Percentiles rank a stretch among this genome's conserved stretches.
phyloP scores from a whole-genome alignment of 2,888 invertebrate genomes.

The Plagodis dolabraria region DNA sequence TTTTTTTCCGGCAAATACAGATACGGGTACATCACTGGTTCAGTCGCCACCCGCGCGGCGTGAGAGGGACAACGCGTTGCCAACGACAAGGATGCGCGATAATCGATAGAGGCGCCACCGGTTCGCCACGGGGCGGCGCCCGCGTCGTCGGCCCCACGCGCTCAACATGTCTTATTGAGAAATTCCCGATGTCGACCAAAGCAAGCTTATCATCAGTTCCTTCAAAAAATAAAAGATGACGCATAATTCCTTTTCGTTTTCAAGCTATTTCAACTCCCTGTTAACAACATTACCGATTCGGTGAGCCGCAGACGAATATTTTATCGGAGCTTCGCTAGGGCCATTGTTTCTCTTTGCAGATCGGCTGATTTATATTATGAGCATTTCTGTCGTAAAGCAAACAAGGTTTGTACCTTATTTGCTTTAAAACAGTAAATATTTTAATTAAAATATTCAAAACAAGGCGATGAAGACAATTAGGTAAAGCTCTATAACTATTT shows the following conservation, averaged over 20 bases:
- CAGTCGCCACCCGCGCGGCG: slow-evolving; percentile 61
- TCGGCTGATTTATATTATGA: slow-evolving; percentile 60
- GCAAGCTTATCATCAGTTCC: slow-evolving; percentile 18
- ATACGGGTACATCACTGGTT: slow-evolving; percentile 43
- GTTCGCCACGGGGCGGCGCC: slow-evolving; percentile 75
- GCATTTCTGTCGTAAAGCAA: slow-evolving; percentile 1
- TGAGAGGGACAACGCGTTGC: slow-evolving; percentile 50
- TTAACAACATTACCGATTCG: slow-evolving; percentile 83
- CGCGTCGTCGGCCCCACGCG: slow-evolving; percentile 78
- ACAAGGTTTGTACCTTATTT: background rate
- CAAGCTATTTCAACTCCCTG: slow-evolving; percentile 75
- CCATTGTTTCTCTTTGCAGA: slow-evolving; percentile 52
- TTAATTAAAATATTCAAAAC: background rate
- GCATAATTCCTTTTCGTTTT: slow-evolving; percentile 79
- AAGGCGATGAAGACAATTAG: background rate
- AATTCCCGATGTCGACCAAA: slow-evolving; percentile 62
- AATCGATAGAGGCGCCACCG: slow-evolving; percentile 77
- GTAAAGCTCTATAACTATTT: too few species aligned
- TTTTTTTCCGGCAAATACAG: slow-evolving; percentile 7
- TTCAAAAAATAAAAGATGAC: slow-evolving; percentile 52
- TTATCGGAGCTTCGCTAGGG: slow-evolving; percentile 59
- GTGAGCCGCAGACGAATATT: slow-evolving; percentile 76
- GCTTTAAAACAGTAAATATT: background rate
- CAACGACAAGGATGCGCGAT: slow-evolving; percentile 45
- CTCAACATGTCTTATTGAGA: slow-evolving; percentile 79